Evolutionary conservation across 2,888 invertebrate genomes (phyloP).

Genomic region (Steinernema hermaphroditum): DNA sequence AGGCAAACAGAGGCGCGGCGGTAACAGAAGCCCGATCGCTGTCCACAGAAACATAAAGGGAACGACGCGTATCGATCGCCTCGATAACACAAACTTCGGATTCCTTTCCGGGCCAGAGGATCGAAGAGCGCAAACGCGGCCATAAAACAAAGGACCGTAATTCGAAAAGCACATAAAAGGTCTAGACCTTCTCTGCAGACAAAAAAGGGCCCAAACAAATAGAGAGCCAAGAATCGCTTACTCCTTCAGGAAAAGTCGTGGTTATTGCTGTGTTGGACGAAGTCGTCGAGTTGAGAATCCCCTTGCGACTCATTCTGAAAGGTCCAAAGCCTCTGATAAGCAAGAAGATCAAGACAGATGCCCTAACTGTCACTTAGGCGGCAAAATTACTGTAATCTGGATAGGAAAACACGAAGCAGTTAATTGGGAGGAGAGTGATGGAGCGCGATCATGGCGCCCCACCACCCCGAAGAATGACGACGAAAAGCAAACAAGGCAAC

Average conservation of each 20-base stretch:
- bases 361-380: not conserved
- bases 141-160: no score
- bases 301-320: slow-evolving; percentile 15
- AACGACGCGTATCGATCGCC: slow-evolving; percentile 12
- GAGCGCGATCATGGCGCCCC: not conserved
- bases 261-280: not conserved
- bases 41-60: not conserved
- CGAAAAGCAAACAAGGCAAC: not conserved
- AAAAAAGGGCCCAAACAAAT: not conserved
- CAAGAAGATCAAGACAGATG: no score
- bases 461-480: not conserved
- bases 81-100: not conserved
- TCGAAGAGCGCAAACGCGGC: not conserved
- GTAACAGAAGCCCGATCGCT: not conserved
- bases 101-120: not conserved
- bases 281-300: slow-evolving; percentile 1
- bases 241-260: slow-evolving; percentile 8
- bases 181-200: no score
- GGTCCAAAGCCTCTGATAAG: not conserved
- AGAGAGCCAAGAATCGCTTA: not conserved
- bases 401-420: no score
- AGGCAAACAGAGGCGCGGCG: slow-evolving; percentile 8
- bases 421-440: not conserved
- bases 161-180: no score
- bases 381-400: no score